Conservation (phyloP, 2,888 invertebrate species). For the Drosophila quasianomalipes region DNA sequence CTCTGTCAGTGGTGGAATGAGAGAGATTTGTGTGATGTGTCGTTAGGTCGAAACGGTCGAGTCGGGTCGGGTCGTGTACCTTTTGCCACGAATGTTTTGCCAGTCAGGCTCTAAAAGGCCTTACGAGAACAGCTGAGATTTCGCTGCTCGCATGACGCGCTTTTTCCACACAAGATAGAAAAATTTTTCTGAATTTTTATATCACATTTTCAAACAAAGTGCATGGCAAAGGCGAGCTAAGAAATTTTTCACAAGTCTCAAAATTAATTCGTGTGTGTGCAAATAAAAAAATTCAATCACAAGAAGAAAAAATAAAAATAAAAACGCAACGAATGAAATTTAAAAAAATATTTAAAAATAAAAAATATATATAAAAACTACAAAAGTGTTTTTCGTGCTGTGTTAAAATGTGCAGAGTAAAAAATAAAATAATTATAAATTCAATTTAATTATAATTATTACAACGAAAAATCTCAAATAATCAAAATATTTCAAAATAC, state of each 20-base stretch:
- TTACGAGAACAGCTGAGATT: slow-evolving; percentile 86
- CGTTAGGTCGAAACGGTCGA: slow-evolving; percentile 86
- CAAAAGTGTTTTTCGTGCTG: slow-evolving; percentile 45
- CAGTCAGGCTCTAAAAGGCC: slow-evolving; percentile 86
- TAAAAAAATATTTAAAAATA: slow-evolving; percentile 1
- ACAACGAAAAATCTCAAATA: slow-evolving; percentile 2
- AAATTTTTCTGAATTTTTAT: slow-evolving; percentile 51
- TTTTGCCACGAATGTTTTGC: slow-evolving; percentile 86
- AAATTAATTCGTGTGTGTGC: slow-evolving; percentile 37
- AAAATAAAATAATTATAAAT: slow-evolving; percentile 49
- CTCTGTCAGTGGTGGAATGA: slow-evolving; percentile 81
- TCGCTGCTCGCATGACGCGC: slow-evolving; percentile 85
- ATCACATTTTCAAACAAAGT: slow-evolving; percentile 46
- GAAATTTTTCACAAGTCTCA: slow-evolving; percentile 49
- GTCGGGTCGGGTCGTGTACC: slow-evolving; percentile 87
- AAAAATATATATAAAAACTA: slow-evolving; percentile 28
- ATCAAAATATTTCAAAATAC: slow-evolving; percentile 31
- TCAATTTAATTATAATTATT: slow-evolving; percentile 29
- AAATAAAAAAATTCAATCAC: slow-evolving; percentile 8
- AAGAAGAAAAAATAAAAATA: background rate
- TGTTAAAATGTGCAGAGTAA: slow-evolving; percentile 50
- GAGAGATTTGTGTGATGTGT: slow-evolving; percentile 86
- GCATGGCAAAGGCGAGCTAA: slow-evolving; percentile 44
- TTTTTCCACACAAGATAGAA: slow-evolving; percentile 72
- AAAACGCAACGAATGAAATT: slow-evolving; percentile 24